Base-by-base conservation (phyloP, 2,888 invertebrate species). In the Drosophila koepferae region DNA sequence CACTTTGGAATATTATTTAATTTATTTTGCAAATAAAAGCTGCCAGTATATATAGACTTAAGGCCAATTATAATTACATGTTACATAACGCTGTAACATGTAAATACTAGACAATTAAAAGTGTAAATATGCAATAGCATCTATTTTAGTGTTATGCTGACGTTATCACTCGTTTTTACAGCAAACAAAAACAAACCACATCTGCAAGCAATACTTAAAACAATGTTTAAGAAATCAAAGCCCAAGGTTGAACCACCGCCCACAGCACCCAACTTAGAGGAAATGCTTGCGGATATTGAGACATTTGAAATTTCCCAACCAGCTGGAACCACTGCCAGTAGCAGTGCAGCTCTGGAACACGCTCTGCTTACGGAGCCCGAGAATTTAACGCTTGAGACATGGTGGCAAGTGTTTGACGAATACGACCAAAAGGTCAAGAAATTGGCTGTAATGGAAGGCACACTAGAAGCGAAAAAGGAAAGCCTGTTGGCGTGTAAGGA, bases 371-470 rank as follows among this genome's bases (percentile, higher is more conserved):
- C 74, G 0, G 84, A 89, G 3, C 82, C 75, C 1, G 87, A 78
- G 23, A 74, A 75, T 10, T 34, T 90, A n/a, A 41, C 74, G 0
- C 74, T 89, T 1, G 69, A 86, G 0, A 86, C 90, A 0, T 93
- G 93, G 93, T 93, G 93, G 93, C 82, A 89, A 44, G 70, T 87
- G 1, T 93, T 93, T 58, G 93, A 93, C 64, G 87, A 87, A 28
- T 92, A 92, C 58, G 89, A 92, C 3, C 84, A 82, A 14, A 92
- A 92, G 74, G 81, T 92, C 0, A 82, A 90, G 5, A 88, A 90
- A 58, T 72, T 93, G 18, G 82, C 82, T 31, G 76, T 74, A n/a
- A 79, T 92, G 54, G 81, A 89, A 55, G 86, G 61, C 7, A 78
- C 82, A 71, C 79, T 92, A 9, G 90, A 90, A 18, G 77, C 77